phyloP scores from a whole-genome alignment of 2,888 invertebrate species.

The Heteromyza rotundicornis region DNA sequence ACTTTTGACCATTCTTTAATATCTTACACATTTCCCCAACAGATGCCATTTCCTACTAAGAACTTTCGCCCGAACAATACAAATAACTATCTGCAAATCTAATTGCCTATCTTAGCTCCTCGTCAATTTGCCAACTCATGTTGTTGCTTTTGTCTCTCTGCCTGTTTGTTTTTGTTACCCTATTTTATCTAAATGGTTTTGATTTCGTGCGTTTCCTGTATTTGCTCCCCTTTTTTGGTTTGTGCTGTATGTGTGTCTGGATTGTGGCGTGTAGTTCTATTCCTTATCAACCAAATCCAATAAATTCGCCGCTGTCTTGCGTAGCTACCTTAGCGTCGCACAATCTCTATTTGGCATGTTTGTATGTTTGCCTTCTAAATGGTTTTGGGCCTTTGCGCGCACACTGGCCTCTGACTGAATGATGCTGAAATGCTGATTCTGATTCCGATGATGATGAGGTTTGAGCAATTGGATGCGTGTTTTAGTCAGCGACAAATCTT shows the following conservation, averaged over 20 bases:
- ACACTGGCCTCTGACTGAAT: background rate
- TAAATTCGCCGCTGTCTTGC: slow-evolving; percentile 43
- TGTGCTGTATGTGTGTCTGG: background rate
- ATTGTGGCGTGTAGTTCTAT: slow-evolving; percentile 32
- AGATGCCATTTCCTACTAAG: too few species aligned
- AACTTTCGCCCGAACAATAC: too few species aligned
- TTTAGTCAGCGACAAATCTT: slow-evolving; percentile 46
- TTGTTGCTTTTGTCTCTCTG: slow-evolving; percentile 34
- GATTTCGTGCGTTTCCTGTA: slow-evolving; percentile 50
- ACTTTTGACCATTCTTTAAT: too few species aligned
- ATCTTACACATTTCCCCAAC: too few species aligned
- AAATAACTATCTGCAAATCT: slow-evolving; percentile 31
- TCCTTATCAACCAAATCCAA: slow-evolving; percentile 52
- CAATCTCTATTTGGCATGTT: slow-evolving; percentile 1
- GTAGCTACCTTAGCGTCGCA: slow-evolving; percentile 20
- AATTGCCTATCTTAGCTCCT: slow-evolving; percentile 51
- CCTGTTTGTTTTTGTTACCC: background rate
- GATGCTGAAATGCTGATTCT: background rate
- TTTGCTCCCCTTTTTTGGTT: slow-evolving; percentile 5
- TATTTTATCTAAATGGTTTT: slow-evolving; percentile 8
- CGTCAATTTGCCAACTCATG: slow-evolving; percentile 53
- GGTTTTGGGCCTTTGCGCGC: too few species aligned
- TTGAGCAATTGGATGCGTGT: slow-evolving; percentile 11
- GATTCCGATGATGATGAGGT: background rate
- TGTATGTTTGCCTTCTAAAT: background rate